Conservation (phyloP, 2,888 invertebrate genomes). For the Protula sp. region DNA sequence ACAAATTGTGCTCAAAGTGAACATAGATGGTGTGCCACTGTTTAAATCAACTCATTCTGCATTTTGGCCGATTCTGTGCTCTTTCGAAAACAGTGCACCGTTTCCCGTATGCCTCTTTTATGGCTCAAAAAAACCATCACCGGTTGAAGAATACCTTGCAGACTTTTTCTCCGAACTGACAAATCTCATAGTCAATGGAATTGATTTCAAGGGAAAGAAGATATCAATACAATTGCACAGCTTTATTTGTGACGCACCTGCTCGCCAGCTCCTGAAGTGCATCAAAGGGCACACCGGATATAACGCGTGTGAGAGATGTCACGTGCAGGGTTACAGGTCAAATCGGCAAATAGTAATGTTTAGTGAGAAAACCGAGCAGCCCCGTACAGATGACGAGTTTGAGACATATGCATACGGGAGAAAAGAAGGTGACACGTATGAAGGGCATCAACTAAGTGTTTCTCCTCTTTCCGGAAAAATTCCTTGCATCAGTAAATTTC, state of each 20-base stretch:
- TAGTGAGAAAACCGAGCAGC: constrained; percentile 12
- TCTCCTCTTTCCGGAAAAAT: constrained; percentile 24
- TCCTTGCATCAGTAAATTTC: constrained; percentile 29
- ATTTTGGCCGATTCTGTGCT: constrained; percentile 11
- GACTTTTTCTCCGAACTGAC: constrained; percentile 3
- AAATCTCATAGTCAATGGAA: not conserved
- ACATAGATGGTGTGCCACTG: constrained; percentile 12
- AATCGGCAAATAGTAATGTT: not conserved
- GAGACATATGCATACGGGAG: constrained; percentile 14
- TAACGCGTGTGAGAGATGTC: constrained; percentile 8
- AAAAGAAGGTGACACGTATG: constrained; percentile 12
- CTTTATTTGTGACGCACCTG: constrained; percentile 9
- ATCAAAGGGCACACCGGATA: constrained; percentile 1
- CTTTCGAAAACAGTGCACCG: not conserved
- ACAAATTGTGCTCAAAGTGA: not conserved
- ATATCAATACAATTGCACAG: not conserved
- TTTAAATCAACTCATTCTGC: constrained; percentile 9
- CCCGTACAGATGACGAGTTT: not conserved
- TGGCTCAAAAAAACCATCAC: not conserved
- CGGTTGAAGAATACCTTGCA: constrained; percentile 1
- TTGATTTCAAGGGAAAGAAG: not conserved
- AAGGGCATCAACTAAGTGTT: constrained; percentile 23
- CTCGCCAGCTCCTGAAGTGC: constrained; percentile 3
- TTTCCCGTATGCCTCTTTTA: constrained; percentile 2
- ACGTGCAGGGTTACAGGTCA: not conserved